phyloP scores from a whole-genome alignment of 2,888 invertebrate genomes.

The Ochropleura plecta region DNA sequence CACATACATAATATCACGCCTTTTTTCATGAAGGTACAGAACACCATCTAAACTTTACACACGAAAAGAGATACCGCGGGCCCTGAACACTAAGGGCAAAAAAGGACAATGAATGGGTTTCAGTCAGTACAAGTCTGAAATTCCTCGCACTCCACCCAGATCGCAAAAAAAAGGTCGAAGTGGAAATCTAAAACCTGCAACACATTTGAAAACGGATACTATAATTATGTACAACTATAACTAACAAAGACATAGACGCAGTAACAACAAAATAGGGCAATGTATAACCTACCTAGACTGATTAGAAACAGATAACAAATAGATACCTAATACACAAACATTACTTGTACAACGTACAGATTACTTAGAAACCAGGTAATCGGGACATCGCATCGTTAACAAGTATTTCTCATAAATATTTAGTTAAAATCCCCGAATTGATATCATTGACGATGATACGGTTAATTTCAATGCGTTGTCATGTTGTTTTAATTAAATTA shows the following conservation, averaged over 20 bases:
- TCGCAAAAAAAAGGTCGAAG: no score
- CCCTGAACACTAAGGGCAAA: no score
- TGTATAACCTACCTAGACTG: constrained; percentile 24
- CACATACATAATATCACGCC: neutral
- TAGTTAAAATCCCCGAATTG: constrained; percentile 31
- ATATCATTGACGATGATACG: constrained; percentile 30
- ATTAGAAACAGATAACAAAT: constrained; percentile 31
- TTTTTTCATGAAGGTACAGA: neutral
- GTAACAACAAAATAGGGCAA: constrained; percentile 14
- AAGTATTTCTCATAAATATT: constrained; percentile 50
- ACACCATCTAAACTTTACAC: no score
- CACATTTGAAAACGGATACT: neutral
- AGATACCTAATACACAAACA: constrained; percentile 15
- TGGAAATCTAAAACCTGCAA: neutral
- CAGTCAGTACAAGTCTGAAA: no score
- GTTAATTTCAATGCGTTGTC: constrained; percentile 54
- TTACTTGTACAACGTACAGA: constrained; percentile 19
- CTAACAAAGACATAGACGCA: neutral
- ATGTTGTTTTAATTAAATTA: constrained; percentile 49
- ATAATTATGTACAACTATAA: neutral
- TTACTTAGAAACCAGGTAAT: constrained; percentile 32
- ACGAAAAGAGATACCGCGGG: no score
- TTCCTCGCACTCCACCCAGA: no score
- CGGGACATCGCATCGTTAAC: constrained; percentile 11
- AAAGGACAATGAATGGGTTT: no score